Evolutionary conservation across 2,113 vertebrate genomes (phyloP), one percentile per base, ranked within the genome.

Genomic region (Dasypus novemcinctus): DNA sequence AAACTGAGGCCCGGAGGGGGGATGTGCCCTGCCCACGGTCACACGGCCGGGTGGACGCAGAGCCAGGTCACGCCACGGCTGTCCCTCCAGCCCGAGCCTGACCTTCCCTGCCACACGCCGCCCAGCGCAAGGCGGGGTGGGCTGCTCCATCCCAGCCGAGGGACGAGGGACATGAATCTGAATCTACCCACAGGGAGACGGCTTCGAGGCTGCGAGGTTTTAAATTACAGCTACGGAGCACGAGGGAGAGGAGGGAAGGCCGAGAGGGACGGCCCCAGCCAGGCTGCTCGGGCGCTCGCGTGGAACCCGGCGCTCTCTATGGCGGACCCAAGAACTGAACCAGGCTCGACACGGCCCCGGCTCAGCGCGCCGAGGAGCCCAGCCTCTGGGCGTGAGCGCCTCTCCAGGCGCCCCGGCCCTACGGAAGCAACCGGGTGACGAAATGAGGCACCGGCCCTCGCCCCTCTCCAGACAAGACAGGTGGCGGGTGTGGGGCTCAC

Each of bases 401-500:
- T 21, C 23, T 36, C 33, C n/a, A 6, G 0, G 27, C 2, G 2
- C 20, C 68, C 23, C 38, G 1, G 6, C n/a, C 66, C 80, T 59
- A 15, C 2, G 13, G 31, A 54, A 41, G 49, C 29, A 3, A 69
- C 0, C 0, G 0, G 13, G 9, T 43, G 38, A 46, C 0, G 0
- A 1, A 9, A 13, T 29, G 43, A 74, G 57, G 46, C n/a, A n/a
- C n/a, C n/a, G n/a, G n/a, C n/a, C n/a, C 57, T 29, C 79, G 71
- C 2, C 52, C 63, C 21, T 1, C 72, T 63, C 41, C 20, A 76
- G 36, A 12, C 43, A 27, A 14, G 64, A 27, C 43, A 11, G 27
- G 23, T 1, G 7, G 54, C 21, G 10, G n/a, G 4, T 5, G n/a
- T 0, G 18, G 33, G 38, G 69, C 17, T 66, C 13, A 0, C 23